Evolutionary conservation across 1,140 invertebrate species (phyloP).

Genomic region (Dendroctonus valens): DNA sequence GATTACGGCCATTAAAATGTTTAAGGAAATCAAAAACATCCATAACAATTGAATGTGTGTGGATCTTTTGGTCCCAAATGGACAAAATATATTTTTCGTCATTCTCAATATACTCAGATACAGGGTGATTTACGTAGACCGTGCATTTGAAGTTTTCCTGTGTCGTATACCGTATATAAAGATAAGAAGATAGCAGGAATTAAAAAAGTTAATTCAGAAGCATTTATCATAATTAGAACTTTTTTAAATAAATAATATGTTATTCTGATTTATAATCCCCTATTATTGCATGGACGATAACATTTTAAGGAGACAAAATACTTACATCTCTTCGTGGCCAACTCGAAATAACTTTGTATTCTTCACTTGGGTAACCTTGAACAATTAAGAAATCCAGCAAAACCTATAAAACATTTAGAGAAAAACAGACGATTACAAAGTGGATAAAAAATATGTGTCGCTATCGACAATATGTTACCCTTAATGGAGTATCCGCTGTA

Average conservation of each 20-base stretch:
- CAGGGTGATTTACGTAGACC: no score
- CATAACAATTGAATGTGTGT: no score
- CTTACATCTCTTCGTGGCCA: slow-evolving; percentile 91
- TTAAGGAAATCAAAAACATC: no score
- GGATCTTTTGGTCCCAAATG: no score
- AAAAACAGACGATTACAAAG: not conserved
- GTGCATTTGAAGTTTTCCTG: no score
- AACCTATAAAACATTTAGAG: slow-evolving; percentile 54
- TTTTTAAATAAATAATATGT: slow-evolving; percentile 9
- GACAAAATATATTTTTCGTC: no score
- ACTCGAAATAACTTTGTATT: slow-evolving; percentile 87
- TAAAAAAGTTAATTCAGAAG: no score
- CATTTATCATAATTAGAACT: no score
- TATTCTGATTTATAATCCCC: not conserved
- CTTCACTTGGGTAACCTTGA: slow-evolving; percentile 80
- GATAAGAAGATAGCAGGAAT: no score
- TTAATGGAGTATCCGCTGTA: slow-evolving; percentile 62
- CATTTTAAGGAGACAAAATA: slow-evolving; percentile 34
- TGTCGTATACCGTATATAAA: no score
- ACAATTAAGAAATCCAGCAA: slow-evolving; percentile 83
- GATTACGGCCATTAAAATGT: no score
- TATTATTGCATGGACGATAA: slow-evolving; percentile 4
- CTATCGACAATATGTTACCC: slow-evolving; percentile 49
- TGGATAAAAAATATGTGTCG: not conserved
- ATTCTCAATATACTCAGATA: no score